phyloP scores from a whole-genome alignment of 2,797 vertebrate genomes.

The Botia almorhae region DNA sequence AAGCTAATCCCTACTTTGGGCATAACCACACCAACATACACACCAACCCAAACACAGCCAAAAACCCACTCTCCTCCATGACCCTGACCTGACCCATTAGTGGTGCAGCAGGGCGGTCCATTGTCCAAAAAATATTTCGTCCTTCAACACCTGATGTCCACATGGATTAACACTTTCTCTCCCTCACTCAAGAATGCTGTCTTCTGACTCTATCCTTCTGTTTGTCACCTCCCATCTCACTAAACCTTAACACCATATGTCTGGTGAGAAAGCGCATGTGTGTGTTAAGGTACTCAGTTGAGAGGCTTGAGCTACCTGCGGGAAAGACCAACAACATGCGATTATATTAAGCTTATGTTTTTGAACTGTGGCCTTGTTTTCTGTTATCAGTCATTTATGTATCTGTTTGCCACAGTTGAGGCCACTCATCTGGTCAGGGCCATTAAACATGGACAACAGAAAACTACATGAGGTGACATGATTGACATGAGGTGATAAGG shows the following conservation, averaged over 20 bases:
- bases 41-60: not conserved
- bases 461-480: slow-evolving; percentile 1
- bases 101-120: slow-evolving; percentile 50
- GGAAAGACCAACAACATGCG: slow-evolving; percentile 6
- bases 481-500: slow-evolving; percentile 52
- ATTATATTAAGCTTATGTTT: not conserved
- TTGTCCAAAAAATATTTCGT: slow-evolving; percentile 71
- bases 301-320: not conserved
- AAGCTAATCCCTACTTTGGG: not conserved
- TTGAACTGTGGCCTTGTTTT: not conserved
- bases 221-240: slow-evolving; percentile 55
- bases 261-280: slow-evolving; percentile 60
- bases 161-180: slow-evolving; percentile 68
- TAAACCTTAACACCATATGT: slow-evolving; percentile 63
- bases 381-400: slow-evolving; percentile 28
- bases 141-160: slow-evolving; percentile 75
- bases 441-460: slow-evolving; percentile 15
- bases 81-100: slow-evolving; percentile 58
- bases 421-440: slow-evolving; percentile 33
- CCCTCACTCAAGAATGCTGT: slow-evolving; percentile 36
- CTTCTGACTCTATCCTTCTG: slow-evolving; percentile 59
- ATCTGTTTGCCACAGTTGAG: not conserved
- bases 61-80: not conserved
- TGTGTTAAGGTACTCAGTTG: not conserved
- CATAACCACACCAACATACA: not conserved